These are phyloP conservation scores for Typhlomys cinereus DNA, from an alignment of 2,113 vertebrate species.

Conservation along the genomic window DNA sequence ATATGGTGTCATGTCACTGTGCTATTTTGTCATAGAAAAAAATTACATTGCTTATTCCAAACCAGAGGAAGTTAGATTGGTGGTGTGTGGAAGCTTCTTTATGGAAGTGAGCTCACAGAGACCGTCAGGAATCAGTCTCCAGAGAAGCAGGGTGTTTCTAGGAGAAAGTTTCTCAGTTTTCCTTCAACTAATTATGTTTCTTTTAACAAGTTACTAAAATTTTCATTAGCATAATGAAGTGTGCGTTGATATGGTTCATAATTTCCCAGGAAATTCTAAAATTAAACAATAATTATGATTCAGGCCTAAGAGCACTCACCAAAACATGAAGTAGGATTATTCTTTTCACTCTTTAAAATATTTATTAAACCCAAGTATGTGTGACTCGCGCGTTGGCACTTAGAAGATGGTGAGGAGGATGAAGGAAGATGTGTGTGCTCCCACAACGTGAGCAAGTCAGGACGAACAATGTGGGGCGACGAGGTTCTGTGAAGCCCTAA, in stretches of 20 bases:
- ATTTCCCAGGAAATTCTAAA: constrained; percentile 9
- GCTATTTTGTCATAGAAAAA: neutral
- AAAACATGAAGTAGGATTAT: neutral
- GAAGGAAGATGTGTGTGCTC: neutral
- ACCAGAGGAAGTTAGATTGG: neutral
- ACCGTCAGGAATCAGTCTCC: neutral
- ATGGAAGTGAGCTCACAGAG: neutral
- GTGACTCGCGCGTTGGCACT: neutral
- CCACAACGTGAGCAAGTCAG: no score
- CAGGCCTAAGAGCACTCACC: neutral
- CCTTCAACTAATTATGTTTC: constrained; percentile 38
- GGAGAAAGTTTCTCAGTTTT: constrained; percentile 29
- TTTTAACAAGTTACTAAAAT: constrained; percentile 42
- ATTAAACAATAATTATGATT: constrained; percentile 44
- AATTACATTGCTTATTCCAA: neutral
- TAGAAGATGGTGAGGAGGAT: neutral
- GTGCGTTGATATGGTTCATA: constrained; percentile 16
- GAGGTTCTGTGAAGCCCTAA: no score
- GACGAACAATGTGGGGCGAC: no score
- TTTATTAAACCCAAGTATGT: neutral
- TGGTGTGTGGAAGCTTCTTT: neutral
- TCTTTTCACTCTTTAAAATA: neutral
- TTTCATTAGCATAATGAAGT: constrained; percentile 38
- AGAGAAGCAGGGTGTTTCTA: neutral
- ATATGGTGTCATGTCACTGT: neutral